Conservation (phyloP, 2,888 invertebrate species). For the Leptodirus hochenwartii region DNA sequence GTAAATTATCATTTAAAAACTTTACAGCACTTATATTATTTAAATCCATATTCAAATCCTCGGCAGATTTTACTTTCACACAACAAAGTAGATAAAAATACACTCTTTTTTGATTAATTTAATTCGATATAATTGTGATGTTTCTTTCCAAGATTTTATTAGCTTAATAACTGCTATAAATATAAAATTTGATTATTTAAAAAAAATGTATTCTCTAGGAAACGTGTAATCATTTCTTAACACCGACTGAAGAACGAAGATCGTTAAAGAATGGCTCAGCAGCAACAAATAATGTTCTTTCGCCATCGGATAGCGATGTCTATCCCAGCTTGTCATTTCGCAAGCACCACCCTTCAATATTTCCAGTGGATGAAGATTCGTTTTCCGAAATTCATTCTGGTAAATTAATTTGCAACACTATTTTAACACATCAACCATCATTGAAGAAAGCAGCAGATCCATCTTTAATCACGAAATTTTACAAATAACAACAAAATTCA, state of each 20-base stretch:
- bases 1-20: too few species aligned
- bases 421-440: too few species aligned
- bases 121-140: too few species aligned
- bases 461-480: too few species aligned
- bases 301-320: slow-evolving; percentile 14
- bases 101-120: too few species aligned
- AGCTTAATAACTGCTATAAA: slow-evolving; percentile 1
- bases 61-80: too few species aligned
- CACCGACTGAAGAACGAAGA: slow-evolving; percentile 7
- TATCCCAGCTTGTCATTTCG: slow-evolving; percentile 13
- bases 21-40: too few species aligned
- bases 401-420: too few species aligned
- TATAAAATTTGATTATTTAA: slow-evolving; percentile 3
- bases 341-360: slow-evolving; percentile 14
- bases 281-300: neutral
- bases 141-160: neutral
- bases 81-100: too few species aligned
- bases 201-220: slow-evolving; percentile 4
- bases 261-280: slow-evolving; percentile 16
- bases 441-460: too few species aligned
- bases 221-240: slow-evolving; percentile 13
- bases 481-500: too few species aligned
- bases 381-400: slow-evolving; percentile 13
- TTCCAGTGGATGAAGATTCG: slow-evolving; percentile 17
- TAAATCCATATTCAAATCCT: too few species aligned